Conservation (phyloP, 2,113 vertebrate genomes). For the Eira barbara region DNA sequence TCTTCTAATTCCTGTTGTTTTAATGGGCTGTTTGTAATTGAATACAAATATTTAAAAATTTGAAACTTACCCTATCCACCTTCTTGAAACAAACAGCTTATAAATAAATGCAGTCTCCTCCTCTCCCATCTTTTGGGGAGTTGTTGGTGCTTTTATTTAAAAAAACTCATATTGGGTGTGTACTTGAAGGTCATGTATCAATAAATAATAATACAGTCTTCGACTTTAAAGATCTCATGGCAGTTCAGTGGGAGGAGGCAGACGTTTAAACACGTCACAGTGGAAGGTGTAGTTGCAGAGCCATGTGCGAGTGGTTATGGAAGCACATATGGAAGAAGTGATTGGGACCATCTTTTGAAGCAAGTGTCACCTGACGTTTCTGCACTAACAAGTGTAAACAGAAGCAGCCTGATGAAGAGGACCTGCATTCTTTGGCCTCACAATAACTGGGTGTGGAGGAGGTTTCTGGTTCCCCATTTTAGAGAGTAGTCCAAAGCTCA, state of each 20-base stretch:
- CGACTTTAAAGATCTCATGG: not conserved
- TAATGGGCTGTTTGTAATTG: not conserved
- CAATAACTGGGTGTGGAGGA: not conserved
- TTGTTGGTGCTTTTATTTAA: not conserved
- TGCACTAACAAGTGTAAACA: not conserved
- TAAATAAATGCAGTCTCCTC: not conserved
- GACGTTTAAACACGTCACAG: not conserved
- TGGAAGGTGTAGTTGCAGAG: not conserved
- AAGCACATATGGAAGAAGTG: not conserved
- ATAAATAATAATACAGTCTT: not conserved
- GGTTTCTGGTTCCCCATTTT: slow-evolving; percentile 3
- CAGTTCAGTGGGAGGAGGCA: slow-evolving; percentile 1
- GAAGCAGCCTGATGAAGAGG: not conserved
- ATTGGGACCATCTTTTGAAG: slow-evolving; percentile 48
- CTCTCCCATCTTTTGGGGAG: not conserved
- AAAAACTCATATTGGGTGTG: not conserved
- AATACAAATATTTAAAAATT: slow-evolving; percentile 12
- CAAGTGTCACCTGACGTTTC: slow-evolving; percentile 27
- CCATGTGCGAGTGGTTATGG: not conserved
- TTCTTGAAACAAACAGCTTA: not conserved
- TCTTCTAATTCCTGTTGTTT: not conserved
- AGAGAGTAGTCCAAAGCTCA: slow-evolving; percentile 11
- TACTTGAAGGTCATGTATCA: not conserved
- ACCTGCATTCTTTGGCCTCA: not conserved
- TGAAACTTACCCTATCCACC: not conserved